Evolutionary conservation across 35 echinoderm and acorn worm species (phyloP), one percentile per base, ranked within the genome.

Genomic region (Heliocidaris tuberculata): DNA sequence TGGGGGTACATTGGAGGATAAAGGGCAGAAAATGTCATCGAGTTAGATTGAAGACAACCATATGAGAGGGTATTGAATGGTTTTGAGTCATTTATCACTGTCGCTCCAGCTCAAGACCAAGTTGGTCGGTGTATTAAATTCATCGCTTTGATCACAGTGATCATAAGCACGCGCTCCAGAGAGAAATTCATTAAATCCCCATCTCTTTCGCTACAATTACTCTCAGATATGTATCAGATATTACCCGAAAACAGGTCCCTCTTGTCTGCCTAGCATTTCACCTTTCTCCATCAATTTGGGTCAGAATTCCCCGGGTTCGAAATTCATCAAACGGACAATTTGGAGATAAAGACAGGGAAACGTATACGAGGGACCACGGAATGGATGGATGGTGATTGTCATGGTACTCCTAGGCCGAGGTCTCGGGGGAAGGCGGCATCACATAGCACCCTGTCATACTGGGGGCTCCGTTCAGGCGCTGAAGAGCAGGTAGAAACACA

Each of bases 401-500:
- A 78, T 78, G 65, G 27, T 78, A 78, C 65, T 78, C 21, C 65
- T 19, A 48, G 31, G 31, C 87, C 87, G 31, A 12, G 32, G 31
- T 89, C 87, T 19, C 87, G 87, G 87, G 87, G 87, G 87, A 89
- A 13, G 31, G 87, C 87, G 87, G 31, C 87, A 48, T 89, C 87
- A 89, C 87, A 48, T 89, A 32, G 87, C 87, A 89, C 87, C 87
- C 31, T 89, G 87, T 89, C 87, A 89, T 89, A 32, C 87, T 16
- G 87, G 31, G 87, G 87, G 31, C 47, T 48, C 87, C 31, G 32
- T 47, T 19, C 0, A 48, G 31, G 13, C 47, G 87, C 47, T 89
- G 12, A 48, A 32, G 19, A 48, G 47, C 87, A 89, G 87, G 87
- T 89, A 89, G 87, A 89, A 89, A 89, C 31, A 48, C 31, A 89